Percentiles rank a stretch among this genome's conserved stretches.
These are phyloP conservation scores for Unio pictorum DNA, from an alignment of 2,888 invertebrate species.

Conservation along the genomic window DNA sequence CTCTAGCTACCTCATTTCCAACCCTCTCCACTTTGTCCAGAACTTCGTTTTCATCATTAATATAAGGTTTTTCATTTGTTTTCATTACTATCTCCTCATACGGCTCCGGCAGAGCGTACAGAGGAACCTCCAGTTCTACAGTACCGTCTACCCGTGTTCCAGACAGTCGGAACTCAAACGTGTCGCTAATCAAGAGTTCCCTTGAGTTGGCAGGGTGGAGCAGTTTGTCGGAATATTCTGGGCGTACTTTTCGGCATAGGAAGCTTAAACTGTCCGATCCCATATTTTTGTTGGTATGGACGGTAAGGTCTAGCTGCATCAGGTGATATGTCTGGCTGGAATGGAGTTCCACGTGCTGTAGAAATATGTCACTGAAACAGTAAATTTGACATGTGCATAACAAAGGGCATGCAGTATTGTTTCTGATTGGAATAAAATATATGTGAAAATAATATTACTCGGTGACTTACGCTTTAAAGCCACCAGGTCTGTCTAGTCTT, in stretches of 20 bases:
- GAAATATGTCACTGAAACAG: conserved; percentile 14
- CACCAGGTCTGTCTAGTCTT: too few species aligned
- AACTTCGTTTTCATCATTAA: conserved; percentile 1
- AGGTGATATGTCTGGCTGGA: conserved; percentile 18
- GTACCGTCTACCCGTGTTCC: conserved; percentile 25
- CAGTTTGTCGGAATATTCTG: conserved; percentile 27
- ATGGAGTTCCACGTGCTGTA: conserved; percentile 26
- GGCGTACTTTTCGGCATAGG: conserved; percentile 34
- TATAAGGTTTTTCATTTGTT: conserved; percentile 16
- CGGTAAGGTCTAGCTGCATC: conserved; percentile 18
- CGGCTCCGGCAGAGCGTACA: conserved; percentile 29
- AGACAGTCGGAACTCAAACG: conserved; percentile 35
- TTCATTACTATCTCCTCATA: conserved; percentile 38
- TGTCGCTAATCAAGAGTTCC: conserved; percentile 36
- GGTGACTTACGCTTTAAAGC: too few species aligned
- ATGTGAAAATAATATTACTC: neutral
- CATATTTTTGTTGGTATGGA: conserved; percentile 24
- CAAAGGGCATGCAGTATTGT: too few species aligned
- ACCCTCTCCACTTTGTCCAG: neutral
- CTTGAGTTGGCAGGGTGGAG: conserved; percentile 11
- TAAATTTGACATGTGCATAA: too few species aligned
- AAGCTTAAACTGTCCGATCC: conserved; percentile 26
- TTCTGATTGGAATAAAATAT: neutral
- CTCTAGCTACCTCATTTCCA: conserved; percentile 12
- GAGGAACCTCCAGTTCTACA: conserved; percentile 27